phyloP scores from a whole-genome alignment of 2,888 invertebrate species.

The Aquatica leii region DNA sequence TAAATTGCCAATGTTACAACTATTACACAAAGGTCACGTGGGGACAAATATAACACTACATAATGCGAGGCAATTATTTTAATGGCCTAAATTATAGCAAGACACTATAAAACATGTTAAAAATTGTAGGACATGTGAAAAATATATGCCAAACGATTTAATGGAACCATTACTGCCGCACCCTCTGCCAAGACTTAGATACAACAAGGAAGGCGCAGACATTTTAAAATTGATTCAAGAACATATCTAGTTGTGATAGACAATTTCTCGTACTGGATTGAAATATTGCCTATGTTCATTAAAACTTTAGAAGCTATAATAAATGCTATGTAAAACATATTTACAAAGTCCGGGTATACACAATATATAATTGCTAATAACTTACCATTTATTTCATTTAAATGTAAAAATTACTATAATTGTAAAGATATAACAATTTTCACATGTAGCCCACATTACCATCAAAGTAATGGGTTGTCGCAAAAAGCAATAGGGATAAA shows the following conservation, averaged over 20 bases:
- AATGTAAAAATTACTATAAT: too few species aligned
- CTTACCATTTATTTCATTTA: too few species aligned
- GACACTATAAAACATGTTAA: conserved; percentile 13
- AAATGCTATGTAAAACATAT: too few species aligned
- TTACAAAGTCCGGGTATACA: too few species aligned
- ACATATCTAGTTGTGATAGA: conserved; percentile 39
- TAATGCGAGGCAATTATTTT: neutral
- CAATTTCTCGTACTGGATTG: conserved; percentile 42
- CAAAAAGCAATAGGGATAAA: conserved; percentile 38
- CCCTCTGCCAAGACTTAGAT: conserved; percentile 13
- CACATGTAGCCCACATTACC: too few species aligned
- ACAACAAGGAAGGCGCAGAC: conserved; percentile 38
- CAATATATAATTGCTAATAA: conserved; percentile 43
- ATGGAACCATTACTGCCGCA: conserved; percentile 37
- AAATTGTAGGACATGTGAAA: too few species aligned
- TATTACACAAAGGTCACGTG: neutral
- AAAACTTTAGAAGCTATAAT: conserved; percentile 41
- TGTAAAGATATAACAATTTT: too few species aligned
- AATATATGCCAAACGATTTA: conserved; percentile 27
- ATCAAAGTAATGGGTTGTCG: too few species aligned
- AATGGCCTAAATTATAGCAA: neutral
- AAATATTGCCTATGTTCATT: conserved; percentile 24
- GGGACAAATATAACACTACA: neutral
- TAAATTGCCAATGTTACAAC: neutral
- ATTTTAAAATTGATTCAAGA: conserved; percentile 34